A percentile compares a stretch with the other conserved stretches of the same genome.
Conservation (phyloP, 1,140 invertebrate species). For the Formica selysi region DNA sequence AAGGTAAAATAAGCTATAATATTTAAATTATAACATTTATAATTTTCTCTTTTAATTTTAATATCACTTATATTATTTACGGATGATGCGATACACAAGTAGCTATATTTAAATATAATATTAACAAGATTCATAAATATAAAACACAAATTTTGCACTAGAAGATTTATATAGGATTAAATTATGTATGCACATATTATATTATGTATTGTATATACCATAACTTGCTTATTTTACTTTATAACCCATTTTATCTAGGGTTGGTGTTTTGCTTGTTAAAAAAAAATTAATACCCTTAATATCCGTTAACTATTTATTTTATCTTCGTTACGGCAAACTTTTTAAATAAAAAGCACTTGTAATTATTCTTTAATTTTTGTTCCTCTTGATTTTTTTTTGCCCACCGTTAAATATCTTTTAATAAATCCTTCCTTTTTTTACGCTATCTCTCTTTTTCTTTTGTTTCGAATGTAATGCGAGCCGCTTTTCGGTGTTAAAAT, state of each 20-base stretch:
- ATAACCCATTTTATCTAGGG: background rate
- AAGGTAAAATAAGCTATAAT: too few relatives aligned
- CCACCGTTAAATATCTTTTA: background rate
- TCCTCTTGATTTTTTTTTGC: background rate
- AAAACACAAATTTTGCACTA: background rate
- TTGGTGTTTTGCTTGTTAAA: background rate
- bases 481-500: slow-evolving; percentile 38
- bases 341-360: too few relatives aligned
- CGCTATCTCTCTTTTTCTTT: background rate
- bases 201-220: slow-evolving; percentile 1
- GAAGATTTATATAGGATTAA: slow-evolving; percentile 9
- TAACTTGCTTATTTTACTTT: background rate
- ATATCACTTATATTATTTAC: too few relatives aligned
- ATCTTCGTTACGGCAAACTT: too few relatives aligned
- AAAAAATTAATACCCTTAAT: too few relatives aligned
- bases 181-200: background rate
- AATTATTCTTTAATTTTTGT: background rate
- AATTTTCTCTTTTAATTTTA: too few relatives aligned
- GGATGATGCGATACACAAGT: too few relatives aligned
- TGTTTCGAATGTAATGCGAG: slow-evolving; percentile 10
- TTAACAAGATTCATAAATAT: background rate
- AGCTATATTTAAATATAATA: too few relatives aligned
- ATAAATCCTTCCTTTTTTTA: background rate
- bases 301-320: too few relatives aligned
- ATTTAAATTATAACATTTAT: too few relatives aligned